Conservation (phyloP, 2,888 invertebrate genomes). For the Myathropa florea region DNA sequence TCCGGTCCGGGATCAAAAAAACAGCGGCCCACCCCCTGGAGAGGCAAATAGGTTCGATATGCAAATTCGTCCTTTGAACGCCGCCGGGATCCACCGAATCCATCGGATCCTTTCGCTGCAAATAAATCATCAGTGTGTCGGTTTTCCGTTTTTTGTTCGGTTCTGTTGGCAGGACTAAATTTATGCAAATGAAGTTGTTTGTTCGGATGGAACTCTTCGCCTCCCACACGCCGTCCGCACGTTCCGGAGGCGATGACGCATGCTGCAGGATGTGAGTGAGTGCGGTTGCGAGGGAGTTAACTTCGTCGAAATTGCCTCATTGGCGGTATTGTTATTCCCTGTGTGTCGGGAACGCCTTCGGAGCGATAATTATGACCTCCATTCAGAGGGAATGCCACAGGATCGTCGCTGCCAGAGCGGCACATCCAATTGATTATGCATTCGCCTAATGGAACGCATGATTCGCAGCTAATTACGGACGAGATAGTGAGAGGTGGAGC, state of each 20-base stretch:
- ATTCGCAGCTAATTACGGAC: conserved; percentile 38
- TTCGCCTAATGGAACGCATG: conserved; percentile 39
- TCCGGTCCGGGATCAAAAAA: neutral
- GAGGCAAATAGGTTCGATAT: conserved; percentile 12
- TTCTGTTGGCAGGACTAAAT: conserved; percentile 7
- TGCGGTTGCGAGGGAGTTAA: neutral
- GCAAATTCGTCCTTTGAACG: conserved; percentile 31
- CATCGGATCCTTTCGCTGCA: neutral
- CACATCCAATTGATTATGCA: conserved; percentile 43
- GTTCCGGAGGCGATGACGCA: neutral
- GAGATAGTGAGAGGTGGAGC: conserved; percentile 2
- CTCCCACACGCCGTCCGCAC: neutral
- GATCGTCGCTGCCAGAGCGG: neutral
- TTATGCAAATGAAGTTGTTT: conserved; percentile 47
- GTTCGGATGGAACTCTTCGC: neutral
- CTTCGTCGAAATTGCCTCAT: conserved; percentile 42
- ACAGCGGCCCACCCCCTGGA: neutral
- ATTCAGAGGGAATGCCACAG: neutral
- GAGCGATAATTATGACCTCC: conserved; percentile 5
- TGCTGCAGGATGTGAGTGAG: neutral
- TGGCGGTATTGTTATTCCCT: conserved; percentile 38
- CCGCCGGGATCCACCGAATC: neutral
- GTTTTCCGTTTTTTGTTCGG: conserved; percentile 1
- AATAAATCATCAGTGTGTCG: conserved; percentile 32
- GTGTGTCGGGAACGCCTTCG: neutral